These are phyloP conservation scores for Cephus pygmeus DNA, from an alignment of 2,888 invertebrate species.

Conservation along the genomic window DNA sequence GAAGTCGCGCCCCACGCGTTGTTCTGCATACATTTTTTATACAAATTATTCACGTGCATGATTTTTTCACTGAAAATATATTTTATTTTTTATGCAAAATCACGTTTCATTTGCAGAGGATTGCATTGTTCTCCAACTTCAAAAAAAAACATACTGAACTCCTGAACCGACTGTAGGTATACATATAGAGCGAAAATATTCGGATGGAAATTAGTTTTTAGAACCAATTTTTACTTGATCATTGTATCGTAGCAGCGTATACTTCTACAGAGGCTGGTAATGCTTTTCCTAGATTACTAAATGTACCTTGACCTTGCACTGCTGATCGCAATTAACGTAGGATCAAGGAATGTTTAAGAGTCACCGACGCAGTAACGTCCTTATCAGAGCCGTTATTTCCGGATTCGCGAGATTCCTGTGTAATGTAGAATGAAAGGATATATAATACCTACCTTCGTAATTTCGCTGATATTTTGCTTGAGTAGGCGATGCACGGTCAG, in stretches of 20 bases:
- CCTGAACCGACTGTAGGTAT: neutral
- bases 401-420: neutral
- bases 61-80: neutral
- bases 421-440: neutral
- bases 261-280: neutral
- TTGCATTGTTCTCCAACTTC: neutral
- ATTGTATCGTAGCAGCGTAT: neutral
- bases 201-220: neutral
- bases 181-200: neutral
- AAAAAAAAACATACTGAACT: neutral
- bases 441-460: neutral
- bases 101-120: neutral
- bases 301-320: neutral
- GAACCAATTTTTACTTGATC: neutral
- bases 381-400: neutral
- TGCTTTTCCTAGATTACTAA: neutral
- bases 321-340: neutral
- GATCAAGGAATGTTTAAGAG: neutral
- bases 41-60: neutral
- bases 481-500: conserved; percentile 5
- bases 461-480: conserved; percentile 3
- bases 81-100: neutral
- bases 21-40: neutral
- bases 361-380: neutral
- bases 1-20: neutral